phyloP scores from a whole-genome alignment of 2,888 invertebrate species.

The Phalangium opilio region DNA sequence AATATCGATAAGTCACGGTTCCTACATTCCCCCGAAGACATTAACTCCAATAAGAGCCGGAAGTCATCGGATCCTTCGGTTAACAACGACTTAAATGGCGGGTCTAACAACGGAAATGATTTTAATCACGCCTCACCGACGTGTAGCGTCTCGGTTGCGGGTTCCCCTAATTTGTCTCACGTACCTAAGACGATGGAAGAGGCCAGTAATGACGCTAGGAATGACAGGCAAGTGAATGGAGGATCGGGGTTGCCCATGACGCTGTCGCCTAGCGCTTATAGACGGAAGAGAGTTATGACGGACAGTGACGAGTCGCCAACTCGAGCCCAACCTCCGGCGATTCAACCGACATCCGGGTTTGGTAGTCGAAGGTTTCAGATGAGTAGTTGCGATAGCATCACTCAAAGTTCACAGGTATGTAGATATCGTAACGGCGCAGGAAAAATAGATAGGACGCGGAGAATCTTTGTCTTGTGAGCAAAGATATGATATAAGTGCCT shows the following conservation, averaged over 20 bases:
- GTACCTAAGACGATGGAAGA: neutral
- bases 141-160: neutral
- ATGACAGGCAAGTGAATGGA: too few species aligned
- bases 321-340: neutral
- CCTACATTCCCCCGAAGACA: neutral
- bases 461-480: too few species aligned
- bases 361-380: neutral
- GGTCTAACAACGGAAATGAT: neutral
- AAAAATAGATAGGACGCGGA: too few species aligned
- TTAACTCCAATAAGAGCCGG: neutral
- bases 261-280: too few species aligned
- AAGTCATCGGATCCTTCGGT: too few species aligned
- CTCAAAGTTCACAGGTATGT: neutral
- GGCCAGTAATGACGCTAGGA: too few species aligned
- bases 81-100: neutral
- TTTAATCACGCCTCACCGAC: too few species aligned
- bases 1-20: neutral
- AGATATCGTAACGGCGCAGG: too few species aligned
- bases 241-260: too few species aligned
- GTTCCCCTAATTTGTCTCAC: neutral
- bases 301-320: slow-evolving; percentile 22
- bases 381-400: neutral
- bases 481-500: too few species aligned
- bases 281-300: neutral
- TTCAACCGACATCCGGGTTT: neutral